Conservation (phyloP, 2,888 invertebrate species). For the Lepidonotus clava region DNA sequence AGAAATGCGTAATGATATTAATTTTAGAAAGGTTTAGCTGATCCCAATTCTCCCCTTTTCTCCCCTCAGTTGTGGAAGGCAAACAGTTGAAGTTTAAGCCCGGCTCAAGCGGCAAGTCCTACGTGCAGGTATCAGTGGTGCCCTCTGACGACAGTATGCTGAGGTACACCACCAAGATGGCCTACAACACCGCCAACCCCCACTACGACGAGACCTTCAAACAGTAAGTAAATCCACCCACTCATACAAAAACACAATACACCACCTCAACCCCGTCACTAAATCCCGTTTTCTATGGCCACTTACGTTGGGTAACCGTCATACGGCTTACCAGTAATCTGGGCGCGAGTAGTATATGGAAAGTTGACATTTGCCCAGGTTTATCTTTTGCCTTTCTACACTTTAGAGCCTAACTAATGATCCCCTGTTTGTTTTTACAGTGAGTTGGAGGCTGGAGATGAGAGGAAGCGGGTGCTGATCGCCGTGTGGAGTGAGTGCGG, state of each 20-base stretch:
- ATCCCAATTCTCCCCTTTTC: neutral
- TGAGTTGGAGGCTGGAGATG: constrained; percentile 26
- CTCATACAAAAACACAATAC: no score
- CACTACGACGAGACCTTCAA: constrained; percentile 40
- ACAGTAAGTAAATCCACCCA: constrained; percentile 35
- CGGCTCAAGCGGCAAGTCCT: constrained; percentile 32
- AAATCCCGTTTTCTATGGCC: no score
- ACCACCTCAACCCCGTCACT: neutral
- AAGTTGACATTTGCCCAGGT: neutral
- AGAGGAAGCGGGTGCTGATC: constrained; percentile 29
- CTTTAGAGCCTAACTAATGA: neutral
- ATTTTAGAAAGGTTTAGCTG: neutral
- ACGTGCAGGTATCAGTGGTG: constrained; percentile 26
- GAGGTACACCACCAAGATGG: constrained; percentile 43
- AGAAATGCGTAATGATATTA: neutral
- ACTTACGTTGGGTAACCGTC: neutral
- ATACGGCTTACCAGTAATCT: neutral
- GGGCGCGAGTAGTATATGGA: neutral
- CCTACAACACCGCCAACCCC: constrained; percentile 17
- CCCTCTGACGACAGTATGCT: constrained; percentile 13
- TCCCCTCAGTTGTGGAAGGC: constrained; percentile 3
- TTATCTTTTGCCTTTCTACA: neutral
- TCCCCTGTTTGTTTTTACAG: neutral
- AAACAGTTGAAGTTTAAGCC: constrained; percentile 41
- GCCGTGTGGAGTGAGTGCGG: constrained; percentile 42